phyloP scores from a whole-genome alignment of 2,113 vertebrate genomes.

The Lota lota region DNA sequence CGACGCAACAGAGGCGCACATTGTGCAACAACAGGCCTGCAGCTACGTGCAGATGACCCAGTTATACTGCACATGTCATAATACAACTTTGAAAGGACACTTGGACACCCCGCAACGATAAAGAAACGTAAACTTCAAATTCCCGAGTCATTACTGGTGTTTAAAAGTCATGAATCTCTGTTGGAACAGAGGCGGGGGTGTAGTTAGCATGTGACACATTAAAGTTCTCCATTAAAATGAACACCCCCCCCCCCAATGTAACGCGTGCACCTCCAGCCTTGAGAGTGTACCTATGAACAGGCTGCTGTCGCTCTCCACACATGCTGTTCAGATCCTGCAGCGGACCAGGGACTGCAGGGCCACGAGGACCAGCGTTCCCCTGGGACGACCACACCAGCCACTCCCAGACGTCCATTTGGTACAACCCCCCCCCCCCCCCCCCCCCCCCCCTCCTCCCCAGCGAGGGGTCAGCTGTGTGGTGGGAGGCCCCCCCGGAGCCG shows the following conservation, averaged over 20 bases:
- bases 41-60: not conserved
- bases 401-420: slow-evolving; percentile 75
- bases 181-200: no score
- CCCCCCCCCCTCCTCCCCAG: slow-evolving; percentile 32
- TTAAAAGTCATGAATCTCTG: no score
- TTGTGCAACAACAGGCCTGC: not conserved
- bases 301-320: slow-evolving; percentile 25
- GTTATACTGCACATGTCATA: no score
- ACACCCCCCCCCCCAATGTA: no score
- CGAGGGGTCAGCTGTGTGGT: slow-evolving; percentile 65
- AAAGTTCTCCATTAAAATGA: no score
- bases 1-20: not conserved
- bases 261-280: no score
- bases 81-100: no score
- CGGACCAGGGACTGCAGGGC: slow-evolving; percentile 49
- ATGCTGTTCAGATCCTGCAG: slow-evolving; percentile 58
- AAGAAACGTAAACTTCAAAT: no score
- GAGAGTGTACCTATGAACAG: slow-evolving; percentile 3
- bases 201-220: no score
- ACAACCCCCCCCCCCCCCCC: slow-evolving; percentile 29
- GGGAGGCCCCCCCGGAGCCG: slow-evolving; percentile 52
- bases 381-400: slow-evolving; percentile 54
- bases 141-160: no score
- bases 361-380: slow-evolving; percentile 32
- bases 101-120: no score